These are phyloP conservation scores for Agrotis segetum DNA, from an alignment of 2,888 invertebrate genomes.

Conservation along the genomic window DNA sequence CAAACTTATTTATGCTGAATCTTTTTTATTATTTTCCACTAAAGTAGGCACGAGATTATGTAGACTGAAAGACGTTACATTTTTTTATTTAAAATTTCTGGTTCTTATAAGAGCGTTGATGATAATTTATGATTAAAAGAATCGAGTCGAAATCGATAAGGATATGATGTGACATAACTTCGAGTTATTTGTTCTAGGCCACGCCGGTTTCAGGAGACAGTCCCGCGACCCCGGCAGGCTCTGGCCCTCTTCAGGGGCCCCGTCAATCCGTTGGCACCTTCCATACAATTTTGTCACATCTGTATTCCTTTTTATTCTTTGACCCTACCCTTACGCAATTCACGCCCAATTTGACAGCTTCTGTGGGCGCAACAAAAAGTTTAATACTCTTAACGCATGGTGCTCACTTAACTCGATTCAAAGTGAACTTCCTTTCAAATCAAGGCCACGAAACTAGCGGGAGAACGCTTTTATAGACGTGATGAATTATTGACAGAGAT, in stretches of 20 bases:
- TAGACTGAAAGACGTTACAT: conserved; percentile 52
- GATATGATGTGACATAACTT: too few species aligned
- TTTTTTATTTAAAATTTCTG: background rate
- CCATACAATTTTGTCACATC: conserved; percentile 16
- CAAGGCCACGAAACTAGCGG: conserved; percentile 40
- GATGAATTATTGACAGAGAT: background rate
- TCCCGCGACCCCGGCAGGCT: too few species aligned
- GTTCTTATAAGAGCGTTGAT: too few species aligned
- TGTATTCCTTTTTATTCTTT: conserved; percentile 24
- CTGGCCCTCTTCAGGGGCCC: too few species aligned
- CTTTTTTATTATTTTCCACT: conserved; percentile 74
- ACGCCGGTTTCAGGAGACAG: too few species aligned
- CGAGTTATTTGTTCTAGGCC: too few species aligned
- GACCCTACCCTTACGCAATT: conserved; percentile 68
- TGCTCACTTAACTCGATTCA: conserved; percentile 75
- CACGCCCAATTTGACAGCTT: conserved; percentile 80
- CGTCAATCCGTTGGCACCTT: background rate
- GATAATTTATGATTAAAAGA: too few species aligned
- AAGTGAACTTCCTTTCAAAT: conserved; percentile 59
- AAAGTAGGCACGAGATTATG: conserved; percentile 56
- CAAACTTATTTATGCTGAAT: conserved; percentile 71
- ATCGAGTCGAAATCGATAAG: too few species aligned
- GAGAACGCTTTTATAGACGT: background rate
- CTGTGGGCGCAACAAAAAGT: conserved; percentile 77
- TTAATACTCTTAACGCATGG: conserved; percentile 79